A percentile compares a stretch with the other conserved stretches of the same genome.
Evolutionary conservation across 2,888 invertebrate species (phyloP).

Genomic region (Epirrhoe tristata): DNA sequence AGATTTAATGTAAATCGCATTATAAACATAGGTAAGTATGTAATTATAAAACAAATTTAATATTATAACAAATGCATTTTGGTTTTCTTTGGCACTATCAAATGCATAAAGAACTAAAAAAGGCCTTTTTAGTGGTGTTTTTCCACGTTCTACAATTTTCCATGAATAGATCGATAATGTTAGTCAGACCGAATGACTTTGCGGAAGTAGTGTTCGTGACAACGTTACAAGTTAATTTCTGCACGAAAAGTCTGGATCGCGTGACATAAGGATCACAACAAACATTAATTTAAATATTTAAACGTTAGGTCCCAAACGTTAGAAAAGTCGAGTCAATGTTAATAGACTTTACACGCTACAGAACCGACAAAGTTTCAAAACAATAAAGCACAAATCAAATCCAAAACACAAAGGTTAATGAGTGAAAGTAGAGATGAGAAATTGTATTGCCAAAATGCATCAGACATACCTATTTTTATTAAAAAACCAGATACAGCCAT

Average conservation of each 20-base stretch:
- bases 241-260: constrained; percentile 40
- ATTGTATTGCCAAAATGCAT: too few relatives aligned
- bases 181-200: constrained; percentile 43
- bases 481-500: too few relatives aligned
- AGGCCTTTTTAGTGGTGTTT: background rate
- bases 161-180: constrained; percentile 18
- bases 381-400: too few relatives aligned
- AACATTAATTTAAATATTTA: constrained; percentile 9
- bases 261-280: constrained; percentile 37
- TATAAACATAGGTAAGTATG: background rate
- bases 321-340: background rate
- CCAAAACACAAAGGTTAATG: too few relatives aligned
- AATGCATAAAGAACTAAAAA: background rate
- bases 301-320: constrained; percentile 13
- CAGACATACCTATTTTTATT: too few relatives aligned
- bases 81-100: background rate
- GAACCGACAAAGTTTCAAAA: too few relatives aligned
- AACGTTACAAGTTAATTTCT: constrained; percentile 35
- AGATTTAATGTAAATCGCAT: background rate
- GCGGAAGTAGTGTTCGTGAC: constrained; percentile 61
- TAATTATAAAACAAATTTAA: too few relatives aligned
- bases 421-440: too few relatives aligned
- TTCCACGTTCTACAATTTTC: background rate
- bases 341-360: too few relatives aligned
- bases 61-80: background rate